Evolutionary conservation across 2,888 invertebrate species (phyloP), one percentile per base, ranked within the genome.

Genomic region (Sinotaia quadrata): DNA sequence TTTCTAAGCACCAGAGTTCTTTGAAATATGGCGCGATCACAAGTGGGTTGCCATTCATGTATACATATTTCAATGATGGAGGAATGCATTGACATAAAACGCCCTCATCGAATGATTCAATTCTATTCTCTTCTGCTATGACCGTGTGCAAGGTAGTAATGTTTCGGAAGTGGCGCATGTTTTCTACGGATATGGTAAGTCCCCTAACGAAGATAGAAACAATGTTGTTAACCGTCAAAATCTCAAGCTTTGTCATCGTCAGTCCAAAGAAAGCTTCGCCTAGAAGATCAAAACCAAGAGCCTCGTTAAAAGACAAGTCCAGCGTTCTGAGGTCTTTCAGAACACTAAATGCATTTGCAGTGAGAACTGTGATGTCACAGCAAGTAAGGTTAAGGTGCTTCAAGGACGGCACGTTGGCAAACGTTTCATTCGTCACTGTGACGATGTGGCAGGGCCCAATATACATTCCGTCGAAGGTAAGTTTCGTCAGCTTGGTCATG

Each of bases 281-380:
- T 7, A 61, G 36, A 24, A 34, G 12, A 8, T 34, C 31, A 31
- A 61, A 51, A n/a, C 61, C 61, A 4, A 61, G 49, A 7, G 24
- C 51, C 21, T 34, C 24, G 51, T 61, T 61, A 18, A 51, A 61
- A 18, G 61, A 61, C 51, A 61, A 24, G 51, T 61, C 61, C 24
- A 61, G 27, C 4, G 21, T 18, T 15, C 10, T 8, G 8, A 61
- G 61, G 61, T 34, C 51, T 51, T 61, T 27, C 24, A 51, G n/a
- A 18, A 8, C 5, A 33, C 15, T 49, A 21, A 61, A 61, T 27
- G 61, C 36, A 24, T 61, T 51, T 3, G 2, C 27, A 27, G 61
- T 34, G n/a, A 61, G 51, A 12, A 15, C 34, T 8, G 27, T 15
- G 61, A 61, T 51, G 34, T 8, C 4, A 24, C 61, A 61, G 51